Base-by-base conservation (phyloP, 2,113 vertebrate genomes). In the Oncorhynchus tshawytscha region DNA sequence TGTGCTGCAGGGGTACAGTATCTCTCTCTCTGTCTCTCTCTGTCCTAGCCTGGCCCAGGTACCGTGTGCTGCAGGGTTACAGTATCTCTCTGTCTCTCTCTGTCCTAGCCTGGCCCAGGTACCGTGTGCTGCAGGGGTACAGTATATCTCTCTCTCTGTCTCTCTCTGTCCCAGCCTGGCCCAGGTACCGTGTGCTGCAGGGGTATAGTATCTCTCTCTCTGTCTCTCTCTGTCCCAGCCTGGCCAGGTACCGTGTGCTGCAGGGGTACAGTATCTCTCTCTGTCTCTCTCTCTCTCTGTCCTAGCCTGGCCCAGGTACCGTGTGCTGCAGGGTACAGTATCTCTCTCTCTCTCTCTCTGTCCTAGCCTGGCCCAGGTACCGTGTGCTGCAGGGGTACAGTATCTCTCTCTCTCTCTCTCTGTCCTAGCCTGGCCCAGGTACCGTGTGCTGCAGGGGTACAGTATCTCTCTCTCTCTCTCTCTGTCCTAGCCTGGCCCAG, bases 401-500 rank as follows among this genome's bases (percentile, higher is more conserved):
- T 77, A 18, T 57, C 22, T 31, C 29, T 82, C 15, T 79, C 66
- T 73, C 62, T 31, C 29, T 82, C 12, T 79, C 62, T 73, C 62
- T 34, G 29, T 6, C 34, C 34, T 2, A 39, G 34, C 34, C 39
- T 39, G 39, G 39, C 8, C 39, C 39, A 39, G 39, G 39, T 39
- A 39, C 39, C 93, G 94, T 0, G 87, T 99, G 11, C 90, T 95
- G 70, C 94, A 59, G 54, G 31, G 71, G 27, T 49, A 22, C 81
- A 15, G 79, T 62, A 72, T 59, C 39, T 31, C 12, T 34, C 39
- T 34, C 31, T 31, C 15, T 25, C 20, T 71, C 62, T 67, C 1
- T 83, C 49, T 49, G 69, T 8, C 62, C 5, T 91, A 98, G 97
- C 96, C 3, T 98, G 97, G 97, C 97, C 97, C 0, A 90, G 97